These are phyloP conservation scores for Omphaloscelis lunosa DNA, from an alignment of 2,888 invertebrate species.

Conservation along the genomic window DNA sequence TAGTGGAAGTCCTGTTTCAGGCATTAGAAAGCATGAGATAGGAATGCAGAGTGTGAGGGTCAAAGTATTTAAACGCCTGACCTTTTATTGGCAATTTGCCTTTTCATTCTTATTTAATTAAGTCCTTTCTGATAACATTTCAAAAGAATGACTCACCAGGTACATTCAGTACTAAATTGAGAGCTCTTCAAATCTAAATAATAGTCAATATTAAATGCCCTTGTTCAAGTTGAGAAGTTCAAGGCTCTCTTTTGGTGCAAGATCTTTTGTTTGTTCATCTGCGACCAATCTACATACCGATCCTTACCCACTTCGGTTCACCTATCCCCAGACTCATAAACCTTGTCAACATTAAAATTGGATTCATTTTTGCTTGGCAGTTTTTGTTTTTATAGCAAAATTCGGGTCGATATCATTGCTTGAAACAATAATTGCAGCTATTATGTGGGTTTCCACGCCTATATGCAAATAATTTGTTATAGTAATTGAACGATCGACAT, in stretches of 20 bases:
- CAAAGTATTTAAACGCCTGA: conserved; percentile 4
- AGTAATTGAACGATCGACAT: conserved; percentile 51
- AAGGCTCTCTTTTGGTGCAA: conserved; percentile 58
- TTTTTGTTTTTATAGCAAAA: neutral
- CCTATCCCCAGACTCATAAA: neutral
- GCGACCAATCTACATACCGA: conserved; percentile 55
- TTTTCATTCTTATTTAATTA: conserved; percentile 36
- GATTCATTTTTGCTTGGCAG: conserved; percentile 27
- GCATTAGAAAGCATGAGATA: neutral
- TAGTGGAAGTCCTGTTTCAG: neutral
- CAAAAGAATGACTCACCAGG: conserved; percentile 37
- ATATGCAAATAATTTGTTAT: conserved; percentile 54
- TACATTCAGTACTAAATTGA: conserved; percentile 43
- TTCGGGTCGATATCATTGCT: conserved; percentile 20
- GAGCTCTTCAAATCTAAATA: conserved; percentile 57
- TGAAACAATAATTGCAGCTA: conserved; percentile 51
- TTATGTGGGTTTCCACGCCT: conserved; percentile 46
- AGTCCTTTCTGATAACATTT: conserved; percentile 23
- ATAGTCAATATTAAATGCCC: conserved; percentile 59
- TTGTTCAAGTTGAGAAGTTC: conserved; percentile 64
- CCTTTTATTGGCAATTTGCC: neutral
- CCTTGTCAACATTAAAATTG: neutral
- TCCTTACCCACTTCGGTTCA: conserved; percentile 22
- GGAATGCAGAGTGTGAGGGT: neutral
- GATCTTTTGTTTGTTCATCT: conserved; percentile 60